These are phyloP conservation scores for Drosophila rhopaloa DNA, from an alignment of 1,140 invertebrate genomes.

Conservation along the genomic window DNA sequence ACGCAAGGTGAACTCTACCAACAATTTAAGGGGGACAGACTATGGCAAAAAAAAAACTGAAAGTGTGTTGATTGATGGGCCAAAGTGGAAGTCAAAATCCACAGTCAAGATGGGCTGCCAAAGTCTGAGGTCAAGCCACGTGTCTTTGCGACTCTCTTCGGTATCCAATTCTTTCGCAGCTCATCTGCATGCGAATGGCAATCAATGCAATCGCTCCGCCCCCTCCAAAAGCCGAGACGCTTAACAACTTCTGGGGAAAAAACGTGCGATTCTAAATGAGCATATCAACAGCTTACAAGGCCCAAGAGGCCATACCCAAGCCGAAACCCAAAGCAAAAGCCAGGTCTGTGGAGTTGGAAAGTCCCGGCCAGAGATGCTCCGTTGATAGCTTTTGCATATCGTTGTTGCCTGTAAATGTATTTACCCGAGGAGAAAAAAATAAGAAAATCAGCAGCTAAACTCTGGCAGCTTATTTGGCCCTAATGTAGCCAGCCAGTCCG, in stretches of 20 bases:
- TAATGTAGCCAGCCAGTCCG: conserved; percentile 46
- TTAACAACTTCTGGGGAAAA: conserved; percentile 82
- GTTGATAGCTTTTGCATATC: conserved; percentile 83
- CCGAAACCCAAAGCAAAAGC: conserved; percentile 28
- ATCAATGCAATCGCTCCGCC: conserved; percentile 65
- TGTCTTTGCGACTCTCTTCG: conserved; percentile 17
- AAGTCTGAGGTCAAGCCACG: conserved; percentile 63
- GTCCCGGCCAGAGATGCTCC: conserved; percentile 61
- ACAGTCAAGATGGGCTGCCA: conserved; percentile 23
- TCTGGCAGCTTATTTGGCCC: conserved; percentile 81
- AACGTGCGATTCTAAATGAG: conserved; percentile 83
- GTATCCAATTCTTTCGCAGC: conserved; percentile 19
- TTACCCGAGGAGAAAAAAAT: conserved; percentile 24
- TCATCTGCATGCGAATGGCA: conserved; percentile 80
- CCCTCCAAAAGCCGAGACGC: conserved; percentile 26
- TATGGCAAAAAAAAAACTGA: conserved; percentile 62
- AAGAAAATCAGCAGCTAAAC: conserved; percentile 34
- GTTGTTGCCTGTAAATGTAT: conserved; percentile 48
- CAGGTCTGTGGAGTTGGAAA: conserved; percentile 22
- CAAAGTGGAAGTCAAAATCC: conserved; percentile 55
- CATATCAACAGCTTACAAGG: conserved; percentile 81
- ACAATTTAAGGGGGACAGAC: conserved; percentile 30
- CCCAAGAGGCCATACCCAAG: conserved; percentile 19
- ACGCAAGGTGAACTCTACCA: conserved; percentile 40
- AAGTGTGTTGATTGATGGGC: conserved; percentile 83